These are phyloP conservation scores for Misgurnus mizolepis DNA, from an alignment of 2,113 vertebrate species.

Conservation along the genomic window DNA sequence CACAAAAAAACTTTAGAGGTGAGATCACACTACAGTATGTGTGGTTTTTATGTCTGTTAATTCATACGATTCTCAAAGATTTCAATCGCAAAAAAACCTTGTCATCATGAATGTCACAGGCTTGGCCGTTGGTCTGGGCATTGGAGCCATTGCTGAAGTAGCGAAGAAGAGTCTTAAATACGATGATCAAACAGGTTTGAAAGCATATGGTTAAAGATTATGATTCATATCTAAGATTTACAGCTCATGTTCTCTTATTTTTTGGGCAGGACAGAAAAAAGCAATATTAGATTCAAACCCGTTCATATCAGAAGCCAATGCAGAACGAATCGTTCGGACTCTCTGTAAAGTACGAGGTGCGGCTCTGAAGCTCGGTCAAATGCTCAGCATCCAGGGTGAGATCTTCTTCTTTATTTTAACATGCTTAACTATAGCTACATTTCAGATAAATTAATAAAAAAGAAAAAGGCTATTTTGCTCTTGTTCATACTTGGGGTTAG, in stretches of 20 bases:
- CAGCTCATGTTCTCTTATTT: no score
- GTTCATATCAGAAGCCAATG: slow-evolving; percentile 92
- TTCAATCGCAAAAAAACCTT: no score
- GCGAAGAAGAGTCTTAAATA: slow-evolving; percentile 88
- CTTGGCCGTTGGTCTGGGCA: slow-evolving; percentile 87
- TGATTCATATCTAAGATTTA: no score
- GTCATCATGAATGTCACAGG: slow-evolving; percentile 66
- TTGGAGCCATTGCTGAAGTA: slow-evolving; percentile 88
- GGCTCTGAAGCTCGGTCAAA: slow-evolving; percentile 94
- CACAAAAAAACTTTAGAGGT: no score
- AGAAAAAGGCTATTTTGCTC: no score
- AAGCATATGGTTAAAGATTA: neutral
- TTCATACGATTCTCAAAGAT: no score
- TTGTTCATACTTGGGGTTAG: no score
- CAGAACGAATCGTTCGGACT: slow-evolving; percentile 90
- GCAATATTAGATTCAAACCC: slow-evolving; percentile 86
- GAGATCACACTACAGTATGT: no score
- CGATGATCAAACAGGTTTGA: slow-evolving; percentile 72
- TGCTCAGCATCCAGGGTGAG: slow-evolving; percentile 96
- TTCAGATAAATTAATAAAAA: no score
- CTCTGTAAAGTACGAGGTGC: slow-evolving; percentile 94
- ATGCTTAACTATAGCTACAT: no score
- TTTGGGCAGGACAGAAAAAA: slow-evolving; percentile 76
- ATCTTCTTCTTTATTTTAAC: neutral
- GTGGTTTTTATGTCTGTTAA: no score